These are phyloP conservation scores for Paradisaea rubra DNA, from an alignment of 2,113 vertebrate species.

Conservation along the genomic window DNA sequence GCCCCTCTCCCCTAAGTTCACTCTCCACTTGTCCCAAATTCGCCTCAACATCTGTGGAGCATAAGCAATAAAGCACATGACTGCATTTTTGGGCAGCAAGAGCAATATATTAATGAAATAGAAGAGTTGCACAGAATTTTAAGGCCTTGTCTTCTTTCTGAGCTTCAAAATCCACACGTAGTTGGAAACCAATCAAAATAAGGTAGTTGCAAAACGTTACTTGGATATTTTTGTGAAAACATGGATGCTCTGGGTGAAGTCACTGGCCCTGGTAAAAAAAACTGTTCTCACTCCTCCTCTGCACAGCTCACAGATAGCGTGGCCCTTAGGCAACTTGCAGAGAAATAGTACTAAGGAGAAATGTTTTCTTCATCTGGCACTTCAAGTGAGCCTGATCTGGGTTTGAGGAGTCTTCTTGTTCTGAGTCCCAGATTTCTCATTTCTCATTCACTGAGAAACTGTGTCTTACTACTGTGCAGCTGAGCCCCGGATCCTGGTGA, in stretches of 20 bases:
- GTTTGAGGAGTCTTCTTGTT: neutral
- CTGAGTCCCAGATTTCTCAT: neutral
- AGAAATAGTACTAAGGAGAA: neutral
- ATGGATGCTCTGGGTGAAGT: neutral
- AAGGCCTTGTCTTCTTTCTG: neutral
- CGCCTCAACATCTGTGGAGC: neutral
- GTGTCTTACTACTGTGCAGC: neutral
- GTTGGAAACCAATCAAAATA: neutral
- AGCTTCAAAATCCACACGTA: neutral
- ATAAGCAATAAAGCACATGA: neutral
- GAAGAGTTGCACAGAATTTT: neutral
- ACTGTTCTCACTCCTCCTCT: neutral
- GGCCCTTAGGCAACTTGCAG: neutral
- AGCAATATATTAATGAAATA: neutral
- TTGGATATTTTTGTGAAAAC: neutral
- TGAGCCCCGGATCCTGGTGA: neutral
- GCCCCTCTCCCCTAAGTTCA: neutral
- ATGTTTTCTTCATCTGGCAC: neutral
- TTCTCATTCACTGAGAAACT: neutral
- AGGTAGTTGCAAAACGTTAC: neutral
- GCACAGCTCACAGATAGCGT: neutral
- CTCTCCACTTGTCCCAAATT: neutral
- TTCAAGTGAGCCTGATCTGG: neutral
- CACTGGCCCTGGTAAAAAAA: neutral
- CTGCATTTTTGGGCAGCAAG: neutral